Evolutionary conservation across 30 jellyfish, hydroid and myxozoan species (phyloP).

Genomic region (Aurelia sp.): DNA sequence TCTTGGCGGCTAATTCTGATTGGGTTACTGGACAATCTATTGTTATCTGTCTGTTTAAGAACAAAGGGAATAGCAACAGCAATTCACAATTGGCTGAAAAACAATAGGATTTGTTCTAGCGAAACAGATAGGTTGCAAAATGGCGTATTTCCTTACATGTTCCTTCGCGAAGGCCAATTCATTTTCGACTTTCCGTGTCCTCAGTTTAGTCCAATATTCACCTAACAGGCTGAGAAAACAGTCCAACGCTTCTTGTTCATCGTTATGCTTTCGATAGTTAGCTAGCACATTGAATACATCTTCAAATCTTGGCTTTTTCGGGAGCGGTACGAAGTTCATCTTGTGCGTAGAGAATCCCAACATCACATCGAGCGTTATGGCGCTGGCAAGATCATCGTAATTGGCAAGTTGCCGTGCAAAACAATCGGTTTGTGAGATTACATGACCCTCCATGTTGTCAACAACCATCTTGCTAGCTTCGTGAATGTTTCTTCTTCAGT

Average conservation of each 20-base stretch:
- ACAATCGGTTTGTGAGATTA: slow-evolving; percentile 42
- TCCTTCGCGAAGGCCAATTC: slow-evolving; percentile 67
- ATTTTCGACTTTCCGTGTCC: slow-evolving; percentile 42
- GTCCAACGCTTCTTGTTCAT: slow-evolving; percentile 67
- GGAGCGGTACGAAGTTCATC: slow-evolving; percentile 73
- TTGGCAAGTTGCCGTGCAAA: slow-evolving; percentile 84
- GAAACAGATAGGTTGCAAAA: slow-evolving; percentile 5
- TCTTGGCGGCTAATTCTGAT: too few species aligned
- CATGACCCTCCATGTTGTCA: slow-evolving; percentile 9
- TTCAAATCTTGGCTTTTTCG: slow-evolving; percentile 62
- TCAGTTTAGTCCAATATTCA: slow-evolving; percentile 71
- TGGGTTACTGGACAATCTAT: too few species aligned
- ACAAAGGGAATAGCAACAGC: neutral
- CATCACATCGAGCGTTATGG: slow-evolving; percentile 83
- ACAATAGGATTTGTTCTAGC: slow-evolving; percentile 10
- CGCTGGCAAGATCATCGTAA: slow-evolving; percentile 91
- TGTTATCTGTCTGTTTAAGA: neutral
- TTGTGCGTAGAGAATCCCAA: slow-evolving; percentile 92
- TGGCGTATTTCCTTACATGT: slow-evolving; percentile 82
- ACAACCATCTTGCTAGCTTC: slow-evolving; percentile 52
- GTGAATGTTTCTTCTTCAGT: neutral
- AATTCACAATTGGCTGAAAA: slow-evolving; percentile 21
- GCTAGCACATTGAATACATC: slow-evolving; percentile 71
- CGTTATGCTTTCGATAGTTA: slow-evolving; percentile 82
- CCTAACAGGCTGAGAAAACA: slow-evolving; percentile 68